phyloP scores from a whole-genome alignment of 2,797 vertebrate genomes.

The Meriones psammophilus region DNA sequence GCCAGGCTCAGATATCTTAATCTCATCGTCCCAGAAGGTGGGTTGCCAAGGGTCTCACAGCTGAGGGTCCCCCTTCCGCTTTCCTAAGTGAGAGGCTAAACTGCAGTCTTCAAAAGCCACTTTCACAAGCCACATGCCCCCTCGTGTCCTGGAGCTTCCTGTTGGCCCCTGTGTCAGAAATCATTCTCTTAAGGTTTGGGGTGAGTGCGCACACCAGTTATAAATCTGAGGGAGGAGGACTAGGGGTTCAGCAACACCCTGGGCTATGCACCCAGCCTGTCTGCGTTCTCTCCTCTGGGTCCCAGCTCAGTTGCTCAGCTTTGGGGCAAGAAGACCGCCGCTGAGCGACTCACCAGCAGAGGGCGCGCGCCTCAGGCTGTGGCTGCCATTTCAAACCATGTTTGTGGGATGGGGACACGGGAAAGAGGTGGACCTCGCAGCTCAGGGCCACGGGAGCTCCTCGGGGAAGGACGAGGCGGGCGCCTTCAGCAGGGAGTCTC shows the following conservation, averaged over 20 bases:
- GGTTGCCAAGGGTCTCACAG: neutral
- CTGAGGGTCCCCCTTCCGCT: too few relatives aligned
- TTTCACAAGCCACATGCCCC: neutral
- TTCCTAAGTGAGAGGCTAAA: neutral
- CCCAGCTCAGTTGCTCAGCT: neutral
- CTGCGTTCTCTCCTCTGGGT: neutral
- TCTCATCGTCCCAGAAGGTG: neutral
- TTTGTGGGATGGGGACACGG: fast-evolving
- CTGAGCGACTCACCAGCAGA: neutral
- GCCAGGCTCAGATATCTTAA: neutral
- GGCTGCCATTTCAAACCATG: fast-evolving
- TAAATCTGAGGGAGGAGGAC: neutral
- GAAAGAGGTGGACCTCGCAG: neutral
- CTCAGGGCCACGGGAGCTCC: neutral
- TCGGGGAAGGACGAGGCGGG: neutral
- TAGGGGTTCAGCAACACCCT: neutral
- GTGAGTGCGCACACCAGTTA: neutral
- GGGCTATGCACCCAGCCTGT: neutral
- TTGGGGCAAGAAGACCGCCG: neutral
- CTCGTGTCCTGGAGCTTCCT: neutral
- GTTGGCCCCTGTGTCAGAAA: neutral
- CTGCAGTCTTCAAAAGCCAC: neutral
- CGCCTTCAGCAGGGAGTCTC: neutral
- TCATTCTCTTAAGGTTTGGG: neutral
- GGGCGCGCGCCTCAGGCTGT: neutral